Conservation (phyloP, 2,797 vertebrate genomes). For the Jordanella pulchra region DNA sequence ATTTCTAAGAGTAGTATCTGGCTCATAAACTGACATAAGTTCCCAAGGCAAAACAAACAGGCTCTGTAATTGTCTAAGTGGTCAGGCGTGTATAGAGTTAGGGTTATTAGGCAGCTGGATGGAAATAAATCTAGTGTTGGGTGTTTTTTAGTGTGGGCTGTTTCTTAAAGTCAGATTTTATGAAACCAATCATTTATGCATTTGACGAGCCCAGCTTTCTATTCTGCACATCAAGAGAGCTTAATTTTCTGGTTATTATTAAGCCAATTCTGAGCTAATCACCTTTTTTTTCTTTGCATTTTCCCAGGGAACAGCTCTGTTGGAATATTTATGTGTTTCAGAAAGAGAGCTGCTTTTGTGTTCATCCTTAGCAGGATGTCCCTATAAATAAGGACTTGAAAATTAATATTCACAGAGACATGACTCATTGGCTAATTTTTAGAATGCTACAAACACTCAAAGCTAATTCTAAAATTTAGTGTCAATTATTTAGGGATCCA, state of each 20-base stretch:
- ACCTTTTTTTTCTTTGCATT: conserved; percentile 11
- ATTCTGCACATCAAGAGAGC: conserved; percentile 61
- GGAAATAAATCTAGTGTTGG: conserved; percentile 44
- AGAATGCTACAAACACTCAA: not conserved
- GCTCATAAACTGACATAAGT: conserved; percentile 58
- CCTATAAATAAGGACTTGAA: conserved; percentile 14
- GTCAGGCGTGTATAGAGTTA: conserved; percentile 40
- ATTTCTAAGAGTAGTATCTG: conserved; percentile 56
- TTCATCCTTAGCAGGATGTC: conserved; percentile 33
- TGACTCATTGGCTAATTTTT: not conserved
- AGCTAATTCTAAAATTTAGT: not conserved
- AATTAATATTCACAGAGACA: not conserved
- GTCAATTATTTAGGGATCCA: no score
- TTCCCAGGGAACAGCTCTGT: conserved; percentile 36
- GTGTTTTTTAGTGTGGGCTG: conserved; percentile 28
- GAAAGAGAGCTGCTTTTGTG: conserved; percentile 49
- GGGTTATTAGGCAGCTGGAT: conserved; percentile 37
- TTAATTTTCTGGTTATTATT: conserved; percentile 48
- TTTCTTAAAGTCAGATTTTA: conserved; percentile 40
- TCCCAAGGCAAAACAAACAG: conserved; percentile 53
- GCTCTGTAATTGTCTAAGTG: conserved; percentile 60
- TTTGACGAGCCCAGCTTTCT: conserved; percentile 61
- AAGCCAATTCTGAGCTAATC: conserved; percentile 31
- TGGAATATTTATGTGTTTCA: conserved; percentile 21
- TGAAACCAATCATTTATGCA: conserved; percentile 57